A percentile compares a stretch with the other conserved stretches of the same genome.
Conservation (phyloP, 30 jellyfish, hydroid and myxozoan genomes). For the Chironex yamaguchii region DNA sequence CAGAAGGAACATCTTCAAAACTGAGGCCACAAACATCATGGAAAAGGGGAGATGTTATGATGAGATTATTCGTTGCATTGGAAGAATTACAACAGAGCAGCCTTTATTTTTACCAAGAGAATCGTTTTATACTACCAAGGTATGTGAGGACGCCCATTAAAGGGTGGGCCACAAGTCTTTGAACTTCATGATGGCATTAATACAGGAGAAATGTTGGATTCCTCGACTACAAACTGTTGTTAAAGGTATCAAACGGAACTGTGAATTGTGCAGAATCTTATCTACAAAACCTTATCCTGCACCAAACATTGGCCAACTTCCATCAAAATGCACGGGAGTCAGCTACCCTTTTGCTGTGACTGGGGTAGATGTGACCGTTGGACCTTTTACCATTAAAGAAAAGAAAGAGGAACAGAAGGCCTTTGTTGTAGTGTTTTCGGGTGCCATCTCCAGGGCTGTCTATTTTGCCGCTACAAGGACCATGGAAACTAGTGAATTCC, state of each 20-base stretch:
- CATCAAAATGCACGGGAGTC: constrained; percentile 15
- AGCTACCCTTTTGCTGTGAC: constrained; percentile 16
- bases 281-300: not conserved
- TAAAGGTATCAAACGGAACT: not conserved
- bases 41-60: constrained; percentile 2
- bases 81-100: constrained; percentile 26
- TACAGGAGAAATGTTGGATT: constrained; percentile 3
- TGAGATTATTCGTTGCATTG: constrained; percentile 20
- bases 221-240: not conserved
- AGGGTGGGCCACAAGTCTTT: not conserved
- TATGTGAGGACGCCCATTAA: constrained; percentile 27
- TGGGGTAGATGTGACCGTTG: constrained; percentile 56
- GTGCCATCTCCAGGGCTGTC: not conserved
- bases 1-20: not conserved
- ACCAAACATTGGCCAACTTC: not conserved
- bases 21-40: not conserved
- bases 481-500: not conserved
- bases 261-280: constrained; percentile 5
- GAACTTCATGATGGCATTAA: not conserved
- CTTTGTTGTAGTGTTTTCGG: not conserved
- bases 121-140: not conserved
- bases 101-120: constrained; percentile 19
- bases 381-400: constrained; percentile 14
- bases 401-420: not conserved
- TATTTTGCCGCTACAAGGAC: not conserved